Evolutionary conservation across 2,888 invertebrate genomes (phyloP).

Genomic region (Pandemis cinnamomeana): DNA sequence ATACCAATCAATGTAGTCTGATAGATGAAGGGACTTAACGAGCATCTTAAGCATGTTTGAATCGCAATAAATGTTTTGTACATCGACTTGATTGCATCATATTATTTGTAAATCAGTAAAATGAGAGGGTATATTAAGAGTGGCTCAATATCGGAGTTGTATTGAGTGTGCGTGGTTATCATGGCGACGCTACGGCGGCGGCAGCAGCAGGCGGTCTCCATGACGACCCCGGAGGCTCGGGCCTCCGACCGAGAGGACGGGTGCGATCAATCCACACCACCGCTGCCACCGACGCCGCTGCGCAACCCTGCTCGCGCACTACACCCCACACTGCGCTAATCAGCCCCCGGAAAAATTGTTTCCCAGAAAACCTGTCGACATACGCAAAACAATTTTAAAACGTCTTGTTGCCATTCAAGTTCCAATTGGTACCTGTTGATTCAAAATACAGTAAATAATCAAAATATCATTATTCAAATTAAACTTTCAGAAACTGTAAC

Average conservation of each 20-base stretch:
- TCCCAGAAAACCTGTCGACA: slow-evolving; percentile 6
- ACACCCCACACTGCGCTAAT: slow-evolving; percentile 42
- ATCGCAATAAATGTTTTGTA: slow-evolving; percentile 12
- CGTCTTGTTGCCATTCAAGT: background rate
- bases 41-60: slow-evolving; percentile 1
- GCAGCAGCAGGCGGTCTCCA: slow-evolving; percentile 75
- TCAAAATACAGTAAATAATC: background rate
- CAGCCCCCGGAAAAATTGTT: slow-evolving; percentile 43
- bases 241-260: slow-evolving; percentile 57
- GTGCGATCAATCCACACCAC: slow-evolving; percentile 75
- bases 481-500: background rate
- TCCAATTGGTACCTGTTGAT: background rate
- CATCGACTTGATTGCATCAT: slow-evolving; percentile 21
- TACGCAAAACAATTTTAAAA: slow-evolving; percentile 7
- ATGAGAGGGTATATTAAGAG: slow-evolving; percentile 31
- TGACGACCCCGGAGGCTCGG: slow-evolving; percentile 71
- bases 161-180: slow-evolving; percentile 51
- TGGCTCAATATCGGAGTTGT: slow-evolving; percentile 49
- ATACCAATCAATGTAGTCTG: background rate
- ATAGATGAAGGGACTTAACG: background rate
- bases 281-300: slow-evolving; percentile 50
- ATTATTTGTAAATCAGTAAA: slow-evolving; percentile 14
- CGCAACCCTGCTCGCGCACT: slow-evolving; percentile 56
- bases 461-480: background rate
- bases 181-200: slow-evolving; percentile 67